These are phyloP conservation scores for Eulemur rufifrons DNA, from an alignment of 2,113 vertebrate species.

Conservation along the genomic window DNA sequence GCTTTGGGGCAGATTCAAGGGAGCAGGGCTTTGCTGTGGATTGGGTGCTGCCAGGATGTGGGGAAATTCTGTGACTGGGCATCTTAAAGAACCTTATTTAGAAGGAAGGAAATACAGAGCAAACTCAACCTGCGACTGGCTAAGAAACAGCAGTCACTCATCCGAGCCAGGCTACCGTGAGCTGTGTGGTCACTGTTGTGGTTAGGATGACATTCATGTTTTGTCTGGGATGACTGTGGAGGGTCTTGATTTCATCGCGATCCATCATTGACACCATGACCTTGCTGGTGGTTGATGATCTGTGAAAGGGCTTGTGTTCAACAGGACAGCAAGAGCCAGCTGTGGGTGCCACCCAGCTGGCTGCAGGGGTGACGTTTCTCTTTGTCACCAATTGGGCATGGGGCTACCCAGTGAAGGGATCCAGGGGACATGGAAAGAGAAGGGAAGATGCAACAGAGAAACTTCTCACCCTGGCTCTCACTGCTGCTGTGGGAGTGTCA, in stretches of 20 bases:
- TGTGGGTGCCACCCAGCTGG: neutral
- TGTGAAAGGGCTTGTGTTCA: neutral
- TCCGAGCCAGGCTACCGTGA: too few species aligned
- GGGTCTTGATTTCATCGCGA: neutral
- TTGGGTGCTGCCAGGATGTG: neutral
- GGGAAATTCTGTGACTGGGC: neutral
- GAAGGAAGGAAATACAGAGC: neutral
- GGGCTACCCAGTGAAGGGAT: neutral
- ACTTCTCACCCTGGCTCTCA: rapidly evolving
- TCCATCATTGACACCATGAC: neutral
- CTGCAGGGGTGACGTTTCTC: too few species aligned
- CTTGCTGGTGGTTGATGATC: neutral
- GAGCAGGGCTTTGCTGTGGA: neutral
- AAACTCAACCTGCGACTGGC: neutral
- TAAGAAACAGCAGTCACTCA: too few species aligned
- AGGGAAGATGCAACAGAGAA: neutral
- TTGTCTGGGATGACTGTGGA: neutral
- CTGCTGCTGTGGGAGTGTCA: neutral
- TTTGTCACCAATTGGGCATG: rapidly evolving
- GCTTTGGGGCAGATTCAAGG: neutral
- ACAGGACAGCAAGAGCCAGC: neutral
- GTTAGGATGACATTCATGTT: neutral
- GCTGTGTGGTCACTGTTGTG: too few species aligned
- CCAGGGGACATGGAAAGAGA: too few species aligned
- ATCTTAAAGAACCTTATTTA: neutral